These are phyloP conservation scores for Erpornis zantholeuca DNA, from an alignment of 2,113 vertebrate species.

Conservation along the genomic window DNA sequence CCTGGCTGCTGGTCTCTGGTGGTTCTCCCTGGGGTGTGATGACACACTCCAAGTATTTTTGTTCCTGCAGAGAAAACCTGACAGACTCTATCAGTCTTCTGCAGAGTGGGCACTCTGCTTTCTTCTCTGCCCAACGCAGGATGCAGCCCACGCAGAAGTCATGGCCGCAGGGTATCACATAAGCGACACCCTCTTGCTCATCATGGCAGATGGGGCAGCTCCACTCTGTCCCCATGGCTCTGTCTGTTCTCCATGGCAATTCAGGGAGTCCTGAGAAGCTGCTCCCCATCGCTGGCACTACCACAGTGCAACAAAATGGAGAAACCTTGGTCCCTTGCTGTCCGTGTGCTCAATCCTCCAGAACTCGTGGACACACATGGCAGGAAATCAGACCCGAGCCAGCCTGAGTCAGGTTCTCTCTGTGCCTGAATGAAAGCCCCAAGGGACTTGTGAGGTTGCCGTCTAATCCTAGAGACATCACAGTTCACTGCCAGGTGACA, in stretches of 20 bases:
- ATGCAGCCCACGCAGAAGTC: not conserved
- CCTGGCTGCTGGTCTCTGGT: not conserved
- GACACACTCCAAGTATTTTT: not conserved
- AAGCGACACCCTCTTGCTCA: not conserved
- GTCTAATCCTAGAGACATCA: not conserved
- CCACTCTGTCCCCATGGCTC: not conserved
- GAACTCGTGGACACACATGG: fast-evolving
- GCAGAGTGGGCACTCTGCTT: not conserved
- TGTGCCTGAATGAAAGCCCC: not conserved
- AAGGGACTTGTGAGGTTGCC: not conserved
- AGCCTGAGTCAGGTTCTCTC: not conserved
- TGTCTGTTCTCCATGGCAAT: not conserved
- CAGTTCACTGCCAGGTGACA: not conserved
- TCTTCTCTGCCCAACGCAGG: not conserved
- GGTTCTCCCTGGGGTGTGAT: not conserved
- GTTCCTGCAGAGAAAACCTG: not conserved
- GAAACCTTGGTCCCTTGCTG: not conserved
- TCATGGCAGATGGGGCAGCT: not conserved
- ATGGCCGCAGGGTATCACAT: not conserved
- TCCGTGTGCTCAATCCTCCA: not conserved
- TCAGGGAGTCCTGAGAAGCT: not conserved
- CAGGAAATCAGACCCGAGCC: not conserved
- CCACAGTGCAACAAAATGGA: not conserved
- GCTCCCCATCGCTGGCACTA: not conserved
- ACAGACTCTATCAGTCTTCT: not conserved